Evolutionary conservation across 2,797 vertebrate species (phyloP).

Genomic region (Siniperca undulata): DNA sequence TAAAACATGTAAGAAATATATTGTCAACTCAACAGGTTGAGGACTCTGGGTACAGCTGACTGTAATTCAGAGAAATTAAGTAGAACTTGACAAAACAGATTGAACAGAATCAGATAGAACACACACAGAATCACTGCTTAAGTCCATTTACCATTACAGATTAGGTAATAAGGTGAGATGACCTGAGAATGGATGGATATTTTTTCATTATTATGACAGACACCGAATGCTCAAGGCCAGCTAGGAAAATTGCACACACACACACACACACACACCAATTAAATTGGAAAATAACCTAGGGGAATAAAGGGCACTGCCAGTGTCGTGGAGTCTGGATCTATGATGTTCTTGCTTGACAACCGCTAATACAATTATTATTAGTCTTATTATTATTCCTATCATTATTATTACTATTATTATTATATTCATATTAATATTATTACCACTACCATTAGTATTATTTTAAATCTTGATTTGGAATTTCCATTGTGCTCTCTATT

Average conservation of each 20-base stretch:
- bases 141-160: neutral
- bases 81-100: neutral
- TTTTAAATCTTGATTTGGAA: too few relatives aligned
- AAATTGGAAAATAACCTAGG: slow-evolving; percentile 14
- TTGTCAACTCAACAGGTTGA: neutral
- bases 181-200: neutral
- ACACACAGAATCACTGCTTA: neutral
- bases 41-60: neutral
- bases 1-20: neutral
- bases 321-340: neutral
- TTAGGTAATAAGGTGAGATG: neutral
- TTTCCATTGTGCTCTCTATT: too few relatives aligned
- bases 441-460: too few relatives aligned
- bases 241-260: neutral
- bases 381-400: too few relatives aligned
- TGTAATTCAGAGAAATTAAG: neutral
- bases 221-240: neutral
- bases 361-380: too few relatives aligned
- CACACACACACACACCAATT: neutral
- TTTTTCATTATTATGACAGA: neutral
- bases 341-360: too few relatives aligned
- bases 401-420: too few relatives aligned
- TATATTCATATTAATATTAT: too few relatives aligned
- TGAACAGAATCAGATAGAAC: neutral
- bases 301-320: neutral